phyloP scores from a whole-genome alignment of 2,113 vertebrate species.

The Aix galericulata region DNA sequence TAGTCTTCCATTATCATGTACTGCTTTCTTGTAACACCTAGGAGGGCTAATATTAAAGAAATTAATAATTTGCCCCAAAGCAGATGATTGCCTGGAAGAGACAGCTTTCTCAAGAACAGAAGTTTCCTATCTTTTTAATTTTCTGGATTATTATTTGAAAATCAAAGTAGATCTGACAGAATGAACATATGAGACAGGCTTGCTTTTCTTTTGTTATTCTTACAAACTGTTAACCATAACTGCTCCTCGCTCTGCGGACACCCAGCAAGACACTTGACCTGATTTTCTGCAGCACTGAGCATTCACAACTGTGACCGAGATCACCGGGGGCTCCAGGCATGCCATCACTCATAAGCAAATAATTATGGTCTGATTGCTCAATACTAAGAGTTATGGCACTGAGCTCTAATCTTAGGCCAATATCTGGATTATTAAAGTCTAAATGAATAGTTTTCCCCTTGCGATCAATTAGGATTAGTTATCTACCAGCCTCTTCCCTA shows the following conservation, averaged over 20 bases:
- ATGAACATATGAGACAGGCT: neutral
- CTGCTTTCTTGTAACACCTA: neutral
- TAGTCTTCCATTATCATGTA: neutral
- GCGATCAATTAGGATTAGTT: neutral
- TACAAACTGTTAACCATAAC: neutral
- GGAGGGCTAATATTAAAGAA: neutral
- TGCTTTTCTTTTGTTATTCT: neutral
- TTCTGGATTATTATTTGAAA: neutral
- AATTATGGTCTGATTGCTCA: neutral
- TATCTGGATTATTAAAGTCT: neutral
- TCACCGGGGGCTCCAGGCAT: neutral
- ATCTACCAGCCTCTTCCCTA: neutral
- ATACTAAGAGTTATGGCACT: neutral
- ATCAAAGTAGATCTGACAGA: neutral
- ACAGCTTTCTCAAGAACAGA: neutral
- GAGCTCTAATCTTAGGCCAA: neutral
- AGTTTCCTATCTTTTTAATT: neutral
- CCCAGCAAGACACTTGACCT: conserved; percentile 37
- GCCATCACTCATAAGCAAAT: neutral
- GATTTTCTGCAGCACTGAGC: conserved; percentile 65
- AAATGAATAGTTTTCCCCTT: neutral
- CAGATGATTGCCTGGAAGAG: neutral
- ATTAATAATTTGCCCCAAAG: neutral
- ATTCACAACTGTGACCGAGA: conserved; percentile 12
- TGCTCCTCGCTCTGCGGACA: neutral